A percentile compares a stretch with the other conserved stretches of the same genome.
Evolutionary conservation across 2,888 invertebrate genomes (phyloP).

Genomic region (Dynastes grantii): DNA sequence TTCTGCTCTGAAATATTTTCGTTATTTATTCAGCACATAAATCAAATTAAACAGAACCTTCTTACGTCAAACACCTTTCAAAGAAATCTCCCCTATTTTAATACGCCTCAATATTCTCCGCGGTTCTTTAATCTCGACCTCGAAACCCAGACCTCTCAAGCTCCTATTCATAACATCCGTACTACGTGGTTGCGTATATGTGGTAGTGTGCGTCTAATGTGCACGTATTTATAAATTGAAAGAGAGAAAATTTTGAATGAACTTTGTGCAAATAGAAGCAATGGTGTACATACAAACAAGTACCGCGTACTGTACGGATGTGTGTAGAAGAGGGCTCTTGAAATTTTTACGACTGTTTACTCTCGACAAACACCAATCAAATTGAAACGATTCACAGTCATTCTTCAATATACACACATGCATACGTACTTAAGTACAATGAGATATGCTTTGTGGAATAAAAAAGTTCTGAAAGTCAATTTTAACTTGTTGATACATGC

Average conservation of each 20-base stretch:
- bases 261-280: constrained; percentile 36
- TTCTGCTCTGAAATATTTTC: not conserved
- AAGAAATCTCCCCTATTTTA: constrained; percentile 39
- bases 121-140: constrained; percentile 27
- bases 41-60: constrained; percentile 14
- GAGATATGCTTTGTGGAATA: not conserved
- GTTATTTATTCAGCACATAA: constrained; percentile 6
- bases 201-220: not conserved
- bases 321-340: constrained; percentile 38
- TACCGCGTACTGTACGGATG: constrained; percentile 3
- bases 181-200: not conserved
- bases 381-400: constrained; percentile 17
- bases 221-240: constrained; percentile 24
- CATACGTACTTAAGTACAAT: constrained; percentile 4
- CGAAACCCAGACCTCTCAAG: constrained; percentile 19
- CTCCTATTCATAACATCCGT: constrained; percentile 16
- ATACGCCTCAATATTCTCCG: constrained; percentile 20
- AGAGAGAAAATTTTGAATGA: constrained; percentile 24
- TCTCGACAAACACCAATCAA: constrained; percentile 28
- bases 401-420: not conserved
- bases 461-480: not conserved
- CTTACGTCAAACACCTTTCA: constrained; percentile 27
- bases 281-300: not conserved
- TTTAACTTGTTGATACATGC: too few species aligned
- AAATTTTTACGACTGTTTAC: constrained; percentile 43